Evolutionary conservation across 2,113 vertebrate genomes (phyloP).

Genomic region (Brachyistius frenatus): DNA sequence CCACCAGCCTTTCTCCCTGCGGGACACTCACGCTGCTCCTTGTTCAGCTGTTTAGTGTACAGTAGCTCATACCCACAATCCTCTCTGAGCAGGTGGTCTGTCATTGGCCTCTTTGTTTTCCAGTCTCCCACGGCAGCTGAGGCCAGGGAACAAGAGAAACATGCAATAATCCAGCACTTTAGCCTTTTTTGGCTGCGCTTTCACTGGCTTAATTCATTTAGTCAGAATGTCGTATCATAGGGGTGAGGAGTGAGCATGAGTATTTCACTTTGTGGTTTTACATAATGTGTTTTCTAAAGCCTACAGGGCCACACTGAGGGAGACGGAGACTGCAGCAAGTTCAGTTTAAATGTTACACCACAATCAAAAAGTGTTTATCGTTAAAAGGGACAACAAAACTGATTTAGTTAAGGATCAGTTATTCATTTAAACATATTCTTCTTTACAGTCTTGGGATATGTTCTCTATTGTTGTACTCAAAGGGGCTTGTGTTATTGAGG

Average conservation of each 20-base stretch:
- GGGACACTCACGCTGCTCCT: slow-evolving; percentile 53
- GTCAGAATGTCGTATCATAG: slow-evolving; percentile 13
- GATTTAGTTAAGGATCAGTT: no score
- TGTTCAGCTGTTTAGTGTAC: slow-evolving; percentile 76
- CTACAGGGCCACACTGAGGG: no score
- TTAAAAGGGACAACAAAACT: no score
- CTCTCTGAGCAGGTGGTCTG: slow-evolving; percentile 73
- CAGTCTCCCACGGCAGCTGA: slow-evolving; percentile 53
- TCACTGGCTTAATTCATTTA: slow-evolving; percentile 23
- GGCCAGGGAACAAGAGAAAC: slow-evolving; percentile 27
- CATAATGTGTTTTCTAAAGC: background rate
- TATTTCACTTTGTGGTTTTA: slow-evolving; percentile 14
- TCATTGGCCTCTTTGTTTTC: slow-evolving; percentile 70
- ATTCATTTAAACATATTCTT: no score
- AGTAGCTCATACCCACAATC: slow-evolving; percentile 74
- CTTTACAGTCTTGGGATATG: no score
- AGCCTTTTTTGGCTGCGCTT: background rate
- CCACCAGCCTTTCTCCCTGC: slow-evolving; percentile 18
- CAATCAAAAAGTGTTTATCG: no score
- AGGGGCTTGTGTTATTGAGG: no score
- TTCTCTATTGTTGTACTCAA: no score
- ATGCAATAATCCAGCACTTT: slow-evolving; percentile 10
- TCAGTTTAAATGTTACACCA: no score
- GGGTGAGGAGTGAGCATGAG: background rate
- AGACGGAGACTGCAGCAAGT: no score